Conservation (phyloP, 2,888 invertebrate genomes). For the Periphyllus acericola region DNA sequence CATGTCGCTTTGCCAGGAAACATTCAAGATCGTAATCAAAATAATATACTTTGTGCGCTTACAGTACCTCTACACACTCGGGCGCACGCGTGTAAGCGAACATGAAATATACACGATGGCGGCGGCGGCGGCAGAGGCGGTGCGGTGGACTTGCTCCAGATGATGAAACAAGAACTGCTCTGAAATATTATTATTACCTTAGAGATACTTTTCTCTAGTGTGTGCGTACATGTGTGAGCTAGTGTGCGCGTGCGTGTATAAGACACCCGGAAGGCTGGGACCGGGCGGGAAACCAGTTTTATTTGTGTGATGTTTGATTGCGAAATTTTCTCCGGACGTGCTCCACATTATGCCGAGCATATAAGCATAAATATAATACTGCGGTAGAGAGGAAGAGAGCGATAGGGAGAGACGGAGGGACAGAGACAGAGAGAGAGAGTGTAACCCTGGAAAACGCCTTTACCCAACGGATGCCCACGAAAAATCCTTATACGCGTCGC, state of each 20-base stretch:
- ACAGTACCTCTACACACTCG: not conserved
- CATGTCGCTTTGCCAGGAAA: conserved; percentile 50
- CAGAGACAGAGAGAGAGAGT: not conserved
- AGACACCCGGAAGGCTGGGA: conserved; percentile 58
- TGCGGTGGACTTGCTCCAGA: conserved; percentile 47
- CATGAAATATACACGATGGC: conserved; percentile 30
- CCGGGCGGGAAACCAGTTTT: conserved; percentile 54
- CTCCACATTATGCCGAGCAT: conserved; percentile 51
- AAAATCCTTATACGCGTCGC: conserved; percentile 37
- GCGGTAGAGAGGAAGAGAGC: not conserved
- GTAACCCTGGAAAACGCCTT: conserved; percentile 39
- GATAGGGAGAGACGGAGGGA: not conserved
- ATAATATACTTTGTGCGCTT: not conserved
- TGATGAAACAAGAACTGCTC: conserved; percentile 59
- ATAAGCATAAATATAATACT: not conserved
- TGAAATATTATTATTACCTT: conserved; percentile 61
- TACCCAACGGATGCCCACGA: conserved; percentile 33
- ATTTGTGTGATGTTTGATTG: conserved; percentile 54
- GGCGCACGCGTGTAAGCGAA: conserved; percentile 36
- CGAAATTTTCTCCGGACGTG: conserved; percentile 61
- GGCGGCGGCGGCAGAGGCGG: not conserved
- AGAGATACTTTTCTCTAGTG: conserved; percentile 47
- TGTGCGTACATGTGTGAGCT: not conserved
- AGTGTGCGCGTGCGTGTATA: not conserved
- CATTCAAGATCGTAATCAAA: conserved; percentile 46